These are phyloP conservation scores for Ectropis grisescens DNA, from an alignment of 1,140 invertebrate genomes.

Conservation along the genomic window DNA sequence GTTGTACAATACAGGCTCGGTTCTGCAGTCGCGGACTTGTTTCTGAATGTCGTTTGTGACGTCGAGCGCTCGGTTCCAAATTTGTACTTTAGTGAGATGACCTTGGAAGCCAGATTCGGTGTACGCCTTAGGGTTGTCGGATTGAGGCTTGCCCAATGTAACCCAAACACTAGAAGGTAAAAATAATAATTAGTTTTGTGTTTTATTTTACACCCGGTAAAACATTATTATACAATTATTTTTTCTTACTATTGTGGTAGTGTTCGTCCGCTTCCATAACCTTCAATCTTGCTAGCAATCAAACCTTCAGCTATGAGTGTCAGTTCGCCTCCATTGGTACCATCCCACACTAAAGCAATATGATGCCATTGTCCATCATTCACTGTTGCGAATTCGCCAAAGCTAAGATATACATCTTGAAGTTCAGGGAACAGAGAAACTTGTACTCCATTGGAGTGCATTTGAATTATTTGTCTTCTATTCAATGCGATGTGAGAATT, in stretches of 20 bases:
- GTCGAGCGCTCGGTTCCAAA: conserved; percentile 93
- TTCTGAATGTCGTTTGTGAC: conserved; percentile 94
- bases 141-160: conserved; percentile 89
- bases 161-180: conserved; percentile 85
- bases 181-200: conserved; percentile 2
- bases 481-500: conserved; percentile 85
- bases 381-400: conserved; percentile 91
- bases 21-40: conserved; percentile 91
- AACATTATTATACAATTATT: no score
- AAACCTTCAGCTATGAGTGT: conserved; percentile 93
- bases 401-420: conserved; percentile 92
- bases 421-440: conserved; percentile 89
- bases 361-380: conserved; percentile 98
- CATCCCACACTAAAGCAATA: conserved; percentile 93
- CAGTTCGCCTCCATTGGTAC: conserved; percentile 85
- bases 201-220: no score
- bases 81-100: conserved; percentile 93
- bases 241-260: conserved; percentile 83
- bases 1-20: conserved; percentile 90
- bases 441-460: conserved; percentile 90
- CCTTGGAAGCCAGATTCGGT: conserved; percentile 94
- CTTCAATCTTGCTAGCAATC: conserved; percentile 90
- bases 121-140: conserved; percentile 79
- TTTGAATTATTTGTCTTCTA: conserved; percentile 86
- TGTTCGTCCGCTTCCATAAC: conserved; percentile 83